A percentile compares a stretch with the other conserved stretches of the same genome.
Evolutionary conservation across 2,888 invertebrate genomes (phyloP).

Genomic region (Exephanes ischioxanthus): DNA sequence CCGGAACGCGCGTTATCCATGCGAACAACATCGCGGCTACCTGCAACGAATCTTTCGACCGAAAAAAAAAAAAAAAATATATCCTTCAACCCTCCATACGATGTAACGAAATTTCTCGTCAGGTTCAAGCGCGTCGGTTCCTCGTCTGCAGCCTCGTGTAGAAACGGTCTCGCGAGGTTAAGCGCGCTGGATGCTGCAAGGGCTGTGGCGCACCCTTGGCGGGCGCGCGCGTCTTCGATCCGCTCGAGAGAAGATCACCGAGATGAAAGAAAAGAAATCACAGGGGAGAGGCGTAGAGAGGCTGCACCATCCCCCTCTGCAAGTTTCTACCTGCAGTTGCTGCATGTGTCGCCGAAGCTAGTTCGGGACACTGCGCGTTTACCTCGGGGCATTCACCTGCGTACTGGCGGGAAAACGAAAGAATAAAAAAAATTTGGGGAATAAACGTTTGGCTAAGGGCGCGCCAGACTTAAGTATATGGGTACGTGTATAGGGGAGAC

Average conservation of each 20-base stretch:
- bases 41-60: conserved; percentile 22
- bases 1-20: neutral
- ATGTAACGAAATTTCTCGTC: conserved; percentile 19
- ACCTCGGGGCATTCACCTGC: conserved; percentile 67
- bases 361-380: conserved; percentile 32
- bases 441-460: neutral
- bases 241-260: conserved; percentile 44
- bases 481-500: neutral
- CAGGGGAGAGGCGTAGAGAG: neutral
- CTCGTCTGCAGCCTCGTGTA: conserved; percentile 1
- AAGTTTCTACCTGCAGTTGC: conserved; percentile 59
- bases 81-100: conserved; percentile 33
- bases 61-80: conserved; percentile 25
- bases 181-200: conserved; percentile 8
- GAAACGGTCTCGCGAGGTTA: conserved; percentile 37
- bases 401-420: conserved; percentile 54
- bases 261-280: conserved; percentile 46
- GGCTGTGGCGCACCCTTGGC: conserved; percentile 33
- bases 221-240: conserved; percentile 44
- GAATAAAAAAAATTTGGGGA: conserved; percentile 11
- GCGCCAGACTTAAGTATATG: neutral
- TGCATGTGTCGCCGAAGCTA: conserved; percentile 24
- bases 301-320: conserved; percentile 15
- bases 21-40: conserved; percentile 26
- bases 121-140: conserved; percentile 35